Conservation (phyloP, 2,113 vertebrate species). For the Todiramphus saurophagus region DNA sequence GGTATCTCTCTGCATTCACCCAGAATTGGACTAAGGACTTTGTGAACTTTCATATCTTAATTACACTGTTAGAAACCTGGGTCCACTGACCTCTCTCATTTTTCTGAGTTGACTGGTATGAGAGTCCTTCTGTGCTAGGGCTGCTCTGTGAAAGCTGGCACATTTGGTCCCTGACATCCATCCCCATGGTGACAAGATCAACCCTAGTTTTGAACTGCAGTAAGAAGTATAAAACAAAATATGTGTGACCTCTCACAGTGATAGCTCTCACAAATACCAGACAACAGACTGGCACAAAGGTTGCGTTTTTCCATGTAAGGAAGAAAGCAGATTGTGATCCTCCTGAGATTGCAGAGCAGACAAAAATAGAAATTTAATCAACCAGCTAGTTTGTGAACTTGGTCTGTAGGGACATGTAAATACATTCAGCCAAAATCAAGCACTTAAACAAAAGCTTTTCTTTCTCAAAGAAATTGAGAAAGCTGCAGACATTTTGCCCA, state of each 20-base stretch:
- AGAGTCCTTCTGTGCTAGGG: background rate
- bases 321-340: background rate
- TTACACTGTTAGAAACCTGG: background rate
- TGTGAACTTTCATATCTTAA: background rate
- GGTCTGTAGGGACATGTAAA: background rate
- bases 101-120: background rate
- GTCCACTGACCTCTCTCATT: background rate
- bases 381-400: background rate
- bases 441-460: background rate
- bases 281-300: background rate
- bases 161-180: background rate
- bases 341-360: background rate
- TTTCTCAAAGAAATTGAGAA: background rate
- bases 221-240: background rate
- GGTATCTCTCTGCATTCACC: background rate
- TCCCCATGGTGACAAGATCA: background rate
- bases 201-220: background rate
- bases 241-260: background rate
- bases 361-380: conserved; percentile 15
- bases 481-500: background rate
- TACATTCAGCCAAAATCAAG: background rate
- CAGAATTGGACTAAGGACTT: background rate
- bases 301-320: background rate
- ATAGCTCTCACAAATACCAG: background rate
- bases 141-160: background rate